Evolutionary conservation across 1,140 invertebrate genomes (phyloP).

Genomic region (Lepeophtheirus salmonis): DNA sequence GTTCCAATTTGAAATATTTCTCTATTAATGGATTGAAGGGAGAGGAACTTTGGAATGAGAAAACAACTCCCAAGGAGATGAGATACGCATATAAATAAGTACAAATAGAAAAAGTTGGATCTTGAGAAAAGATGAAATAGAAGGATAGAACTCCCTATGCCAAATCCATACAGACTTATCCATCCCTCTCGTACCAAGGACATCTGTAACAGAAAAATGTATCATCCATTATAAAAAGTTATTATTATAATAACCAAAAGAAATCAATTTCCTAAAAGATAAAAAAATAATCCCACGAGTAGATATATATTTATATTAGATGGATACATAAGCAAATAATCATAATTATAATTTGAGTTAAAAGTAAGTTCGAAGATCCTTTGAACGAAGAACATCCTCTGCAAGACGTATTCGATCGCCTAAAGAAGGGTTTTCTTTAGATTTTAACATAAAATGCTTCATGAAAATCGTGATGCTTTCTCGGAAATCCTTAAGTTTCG

Average conservation of each 20-base stretch:
- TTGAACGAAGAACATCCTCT: background rate
- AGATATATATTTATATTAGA: too few species aligned
- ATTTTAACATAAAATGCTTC: background rate
- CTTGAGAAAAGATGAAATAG: background rate
- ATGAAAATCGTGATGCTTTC: background rate
- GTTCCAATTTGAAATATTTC: background rate
- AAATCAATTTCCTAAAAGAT: too few species aligned
- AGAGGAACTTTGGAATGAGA: background rate
- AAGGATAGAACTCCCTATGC: background rate
- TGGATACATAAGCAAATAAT: background rate
- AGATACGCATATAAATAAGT: background rate
- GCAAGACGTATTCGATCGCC: background rate
- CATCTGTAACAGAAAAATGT: background rate
- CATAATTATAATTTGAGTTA: background rate
- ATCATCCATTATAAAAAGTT: too few species aligned
- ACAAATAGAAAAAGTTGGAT: background rate
- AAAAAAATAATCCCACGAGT: too few species aligned
- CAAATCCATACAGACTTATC: background rate
- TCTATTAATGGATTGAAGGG: background rate
- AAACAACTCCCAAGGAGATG: background rate
- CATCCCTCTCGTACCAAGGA: background rate
- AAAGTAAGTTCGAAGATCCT: background rate
- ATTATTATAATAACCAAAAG: background rate
- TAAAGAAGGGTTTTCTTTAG: too few species aligned
- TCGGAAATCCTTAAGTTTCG: background rate